Percentiles rank a stretch among this genome's conserved stretches.
Evolutionary conservation across 2,797 vertebrate genomes (phyloP).

Genomic region (Halcyon leucocephala): DNA sequence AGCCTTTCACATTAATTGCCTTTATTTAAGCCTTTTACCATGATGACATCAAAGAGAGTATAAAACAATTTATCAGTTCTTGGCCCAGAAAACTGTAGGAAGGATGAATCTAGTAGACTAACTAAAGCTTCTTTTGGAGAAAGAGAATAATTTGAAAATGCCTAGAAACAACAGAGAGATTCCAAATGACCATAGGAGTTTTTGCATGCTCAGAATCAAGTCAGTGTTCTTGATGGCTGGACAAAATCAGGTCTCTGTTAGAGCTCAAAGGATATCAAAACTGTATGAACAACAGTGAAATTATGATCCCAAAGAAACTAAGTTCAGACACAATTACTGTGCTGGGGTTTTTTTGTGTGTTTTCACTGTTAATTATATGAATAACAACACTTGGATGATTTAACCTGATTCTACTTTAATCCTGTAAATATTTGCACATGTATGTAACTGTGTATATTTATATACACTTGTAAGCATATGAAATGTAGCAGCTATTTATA

Average conservation of each 20-base stretch:
- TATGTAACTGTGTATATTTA: not conserved
- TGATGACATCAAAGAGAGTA: not conserved
- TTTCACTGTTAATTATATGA: not conserved
- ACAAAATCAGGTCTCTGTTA: not conserved
- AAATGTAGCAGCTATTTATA: not conserved
- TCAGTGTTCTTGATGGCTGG: not conserved
- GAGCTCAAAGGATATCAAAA: not conserved
- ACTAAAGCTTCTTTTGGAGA: not conserved
- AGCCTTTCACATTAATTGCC: not conserved
- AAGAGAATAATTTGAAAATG: not conserved
- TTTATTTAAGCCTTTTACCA: not conserved
- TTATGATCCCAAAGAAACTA: not conserved
- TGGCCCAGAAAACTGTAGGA: not conserved
- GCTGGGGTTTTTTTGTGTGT: not conserved
- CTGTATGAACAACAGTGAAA: not conserved
- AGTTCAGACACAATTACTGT: not conserved
- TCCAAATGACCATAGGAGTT: not conserved
- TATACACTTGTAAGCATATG: not conserved
- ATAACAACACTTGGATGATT: not conserved
- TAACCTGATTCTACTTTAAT: not conserved
- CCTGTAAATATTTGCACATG: not conserved
- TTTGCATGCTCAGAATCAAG: not conserved
- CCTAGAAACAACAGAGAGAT: not conserved
- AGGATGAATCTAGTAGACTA: not conserved
- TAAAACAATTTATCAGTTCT: not conserved